Percentiles rank a stretch among this genome's conserved stretches.
Conservation (phyloP, 1,140 invertebrate species). For the Drosophila micromelanica region DNA sequence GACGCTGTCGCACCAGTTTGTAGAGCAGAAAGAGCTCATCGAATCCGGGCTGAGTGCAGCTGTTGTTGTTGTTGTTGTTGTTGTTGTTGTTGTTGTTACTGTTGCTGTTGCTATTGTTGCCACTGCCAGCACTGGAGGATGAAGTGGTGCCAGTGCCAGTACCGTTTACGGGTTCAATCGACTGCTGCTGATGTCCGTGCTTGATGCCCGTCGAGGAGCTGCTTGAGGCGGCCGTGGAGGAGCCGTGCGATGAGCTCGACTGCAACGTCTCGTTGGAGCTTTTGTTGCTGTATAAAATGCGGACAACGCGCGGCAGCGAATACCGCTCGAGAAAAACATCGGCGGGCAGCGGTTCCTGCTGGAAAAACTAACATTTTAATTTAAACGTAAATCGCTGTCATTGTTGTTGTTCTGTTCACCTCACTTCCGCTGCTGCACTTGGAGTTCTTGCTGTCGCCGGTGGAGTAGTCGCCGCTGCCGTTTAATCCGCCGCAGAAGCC, state of each 20-base stretch:
- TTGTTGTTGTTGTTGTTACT: slow-evolving; percentile 31
- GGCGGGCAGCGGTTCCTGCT: slow-evolving; percentile 72
- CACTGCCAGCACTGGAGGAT: slow-evolving; percentile 40
- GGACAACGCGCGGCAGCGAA: slow-evolving; percentile 86
- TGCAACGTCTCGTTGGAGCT: slow-evolving; percentile 79
- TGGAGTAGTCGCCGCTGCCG: slow-evolving; percentile 80
- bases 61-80: slow-evolving; percentile 30
- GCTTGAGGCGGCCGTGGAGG: slow-evolving; percentile 73
- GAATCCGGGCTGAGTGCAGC: slow-evolving; percentile 41
- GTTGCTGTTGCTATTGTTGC: slow-evolving; percentile 26
- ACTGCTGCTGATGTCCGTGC: slow-evolving; percentile 17
- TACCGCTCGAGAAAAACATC: slow-evolving; percentile 86
- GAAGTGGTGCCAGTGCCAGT: slow-evolving; percentile 26
- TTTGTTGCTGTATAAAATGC: slow-evolving; percentile 77
- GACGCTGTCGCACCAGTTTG: slow-evolving; percentile 73
- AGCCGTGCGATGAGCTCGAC: slow-evolving; percentile 82
- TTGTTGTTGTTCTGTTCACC: slow-evolving; percentile 37
- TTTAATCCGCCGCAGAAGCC: slow-evolving; percentile 60
- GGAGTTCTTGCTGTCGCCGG: slow-evolving; percentile 82
- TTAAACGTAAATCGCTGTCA: no score
- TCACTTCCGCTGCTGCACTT: slow-evolving; percentile 78
- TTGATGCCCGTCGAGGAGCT: slow-evolving; percentile 65
- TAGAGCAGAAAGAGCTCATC: slow-evolving; percentile 82
- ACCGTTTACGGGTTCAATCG: slow-evolving; percentile 18
- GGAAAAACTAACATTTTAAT: neutral